Evolutionary conservation across 2,888 invertebrate species (phyloP), one percentile per base, ranked within the genome.

Genomic region (Epirrhoe tristata): DNA sequence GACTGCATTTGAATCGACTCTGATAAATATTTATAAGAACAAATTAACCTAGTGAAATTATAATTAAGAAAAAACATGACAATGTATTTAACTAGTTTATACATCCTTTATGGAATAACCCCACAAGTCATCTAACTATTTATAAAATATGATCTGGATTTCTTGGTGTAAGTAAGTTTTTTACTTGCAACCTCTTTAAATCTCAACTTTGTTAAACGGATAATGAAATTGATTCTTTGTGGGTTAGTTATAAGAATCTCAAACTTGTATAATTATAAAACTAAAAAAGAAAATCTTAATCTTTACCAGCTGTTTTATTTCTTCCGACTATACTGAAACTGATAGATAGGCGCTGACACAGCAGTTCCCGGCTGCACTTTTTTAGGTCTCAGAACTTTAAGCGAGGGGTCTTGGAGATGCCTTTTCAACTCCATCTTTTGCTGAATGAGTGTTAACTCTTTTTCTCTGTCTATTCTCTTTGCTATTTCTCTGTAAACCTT

Each of bases 261-360:
- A 24, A 57, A 58, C 14, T 34, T 50, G 10, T 50, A 17, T 50
- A n/a, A 16, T 34, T n/a, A 59, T 60, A 59, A 63, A 54, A 63
- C 66, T 67, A 54, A 67, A n/a, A 72, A 69, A 64, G 43, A 63
- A 48, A 69, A 67, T 59, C 36, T 43, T 4, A 67, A 67, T 60
- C 58, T 61, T 67, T 48, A 71, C 58, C 56, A 31, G 14, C 39
- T 53, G 32, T 78, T 78, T 95, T 90, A 97, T 89, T 95, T 95
- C 83, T 98, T 98, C 74, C 98, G 94, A 83, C 97, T 96, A 81
- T 96, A 97, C 74, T 95, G 96, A 94, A 98, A 98, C 77, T 95
- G 91, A 83, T 97, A 98, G 5, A 98, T 94, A 0, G 98, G 96
- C 0, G 98, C 95, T 0, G 95, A 84, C 12, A 94, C 88, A 74